Evolutionary conservation across 2,888 invertebrate genomes (phyloP).

Genomic region (Willowsia nigromaculata): DNA sequence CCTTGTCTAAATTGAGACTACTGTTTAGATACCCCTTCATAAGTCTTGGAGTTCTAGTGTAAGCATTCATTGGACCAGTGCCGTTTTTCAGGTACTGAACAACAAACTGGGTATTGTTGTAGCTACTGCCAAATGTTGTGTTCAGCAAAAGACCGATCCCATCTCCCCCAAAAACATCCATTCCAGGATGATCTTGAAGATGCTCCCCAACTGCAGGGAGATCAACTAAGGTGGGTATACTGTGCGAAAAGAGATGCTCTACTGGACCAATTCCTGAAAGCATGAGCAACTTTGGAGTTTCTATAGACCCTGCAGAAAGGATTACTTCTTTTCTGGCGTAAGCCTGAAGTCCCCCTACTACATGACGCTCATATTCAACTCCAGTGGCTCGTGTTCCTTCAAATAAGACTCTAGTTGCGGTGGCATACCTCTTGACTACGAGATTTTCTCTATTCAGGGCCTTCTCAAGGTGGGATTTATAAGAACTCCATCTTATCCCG

Average conservation of each 20-base stretch:
- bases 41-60: conserved; percentile 30
- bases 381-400: conserved; percentile 49
- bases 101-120: conserved; percentile 26
- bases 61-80: conserved; percentile 49
- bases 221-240: conserved; percentile 58
- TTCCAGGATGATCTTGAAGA: conserved; percentile 69
- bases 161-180: conserved; percentile 32
- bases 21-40: conserved; percentile 65
- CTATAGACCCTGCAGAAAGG: conserved; percentile 51
- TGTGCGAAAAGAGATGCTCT: conserved; percentile 35
- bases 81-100: conserved; percentile 52
- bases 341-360: conserved; percentile 18
- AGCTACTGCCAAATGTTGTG: conserved; percentile 48
- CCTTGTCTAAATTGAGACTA: conserved; percentile 32
- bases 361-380: conserved; percentile 67
- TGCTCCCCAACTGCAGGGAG: conserved; percentile 70
- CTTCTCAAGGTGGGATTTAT: conserved; percentile 38
- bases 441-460: conserved; percentile 34
- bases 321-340: conserved; percentile 64
- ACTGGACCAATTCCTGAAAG: conserved; percentile 65
- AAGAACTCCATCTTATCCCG: conserved; percentile 51
- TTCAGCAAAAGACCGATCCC: conserved; percentile 40
- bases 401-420: conserved; percentile 50
- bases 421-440: conserved; percentile 53
- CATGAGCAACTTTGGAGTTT: conserved; percentile 68